Evolutionary conservation across 2,113 vertebrate genomes (phyloP), one percentile per base, ranked within the genome.

Genomic region (Odontesthes bonariensis): DNA sequence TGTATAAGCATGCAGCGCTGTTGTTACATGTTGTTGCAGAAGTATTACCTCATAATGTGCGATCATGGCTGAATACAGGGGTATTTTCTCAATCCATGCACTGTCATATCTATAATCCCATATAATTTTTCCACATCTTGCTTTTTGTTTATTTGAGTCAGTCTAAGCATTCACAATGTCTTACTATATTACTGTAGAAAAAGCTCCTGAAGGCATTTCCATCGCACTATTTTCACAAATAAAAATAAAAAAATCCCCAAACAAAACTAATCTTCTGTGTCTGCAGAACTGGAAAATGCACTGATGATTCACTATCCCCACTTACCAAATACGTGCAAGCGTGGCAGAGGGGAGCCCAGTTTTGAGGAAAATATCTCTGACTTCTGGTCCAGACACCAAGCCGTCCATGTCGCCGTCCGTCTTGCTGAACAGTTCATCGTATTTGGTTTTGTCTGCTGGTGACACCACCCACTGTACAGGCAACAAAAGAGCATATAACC

Each of bases 241-340:
- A 27, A 3, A 3, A 42, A 4, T 1, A 16, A 14, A 51, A 35
- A 10, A 31, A 8, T 22, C 17, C 4, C 16, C 56, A 10, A 23
- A 56, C 10, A 17, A 22, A 51, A 31, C 46, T 4, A 51, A 4
- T 42, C 3, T 42, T 12, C 8, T 3, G n/a, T 10, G n/a, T 5
- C 20, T 19, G 19, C 1, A 73, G 59, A 6, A 57, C 8, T 49
- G 16, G 47, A 19, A 4, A n/a, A 16, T 19, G 31, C 8, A 16
- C 4, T 11, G 58, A 61, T 23, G 5, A 2, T 53, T 35, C 59
- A 0, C 1, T 0, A 0, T 14, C 1, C 0, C 10, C 51, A 5
- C 95, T 94, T 93, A 99, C 98, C 98, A 99, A 91, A 99, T 98
- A 68, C 94, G 97, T 52, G 98, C 98, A 6, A 99, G 94, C 17